Evolutionary conservation across 2,113 vertebrate genomes (phyloP).

Genomic region (Dascyllus trimaculatus): DNA sequence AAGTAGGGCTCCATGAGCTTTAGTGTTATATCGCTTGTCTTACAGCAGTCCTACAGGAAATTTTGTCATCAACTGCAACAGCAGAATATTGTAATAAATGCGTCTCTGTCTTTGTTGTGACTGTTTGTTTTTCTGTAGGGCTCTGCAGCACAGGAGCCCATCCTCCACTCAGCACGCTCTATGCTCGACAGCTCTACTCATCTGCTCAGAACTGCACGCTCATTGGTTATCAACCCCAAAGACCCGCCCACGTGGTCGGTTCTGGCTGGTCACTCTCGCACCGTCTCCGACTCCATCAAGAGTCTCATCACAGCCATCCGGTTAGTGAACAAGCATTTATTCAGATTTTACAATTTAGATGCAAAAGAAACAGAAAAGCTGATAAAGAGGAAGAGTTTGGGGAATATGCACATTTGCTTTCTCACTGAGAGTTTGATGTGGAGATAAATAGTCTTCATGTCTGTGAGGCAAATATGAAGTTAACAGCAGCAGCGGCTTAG

Average conservation of each 20-base stretch:
- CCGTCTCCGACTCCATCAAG: slow-evolving; percentile 98
- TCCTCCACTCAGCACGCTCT: slow-evolving; percentile 91
- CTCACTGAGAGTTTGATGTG: no score
- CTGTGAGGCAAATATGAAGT: neutral
- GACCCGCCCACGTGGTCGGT: slow-evolving; percentile 97
- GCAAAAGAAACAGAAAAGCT: neutral
- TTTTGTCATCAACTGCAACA: neutral
- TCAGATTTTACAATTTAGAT: neutral
- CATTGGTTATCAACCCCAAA: slow-evolving; percentile 96
- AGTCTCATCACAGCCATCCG: slow-evolving; percentile 98
- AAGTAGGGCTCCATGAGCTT: slow-evolving; percentile 82
- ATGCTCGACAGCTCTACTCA: slow-evolving; percentile 97
- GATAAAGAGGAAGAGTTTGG: neutral
- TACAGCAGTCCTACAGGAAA: neutral
- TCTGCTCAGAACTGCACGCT: slow-evolving; percentile 94
- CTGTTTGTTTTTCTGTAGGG: slow-evolving; percentile 83
- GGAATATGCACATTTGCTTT: neutral
- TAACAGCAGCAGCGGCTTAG: neutral
- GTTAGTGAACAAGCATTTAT: slow-evolving; percentile 77
- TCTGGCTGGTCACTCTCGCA: slow-evolving; percentile 95
- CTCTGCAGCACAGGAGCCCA: slow-evolving; percentile 93
- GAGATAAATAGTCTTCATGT: neutral
- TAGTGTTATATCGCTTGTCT: neutral
- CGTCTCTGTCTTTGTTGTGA: neutral
- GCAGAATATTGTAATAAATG: neutral